Conservation (phyloP, 2,797 vertebrate genomes). For the Enteromius fasciolatus region DNA sequence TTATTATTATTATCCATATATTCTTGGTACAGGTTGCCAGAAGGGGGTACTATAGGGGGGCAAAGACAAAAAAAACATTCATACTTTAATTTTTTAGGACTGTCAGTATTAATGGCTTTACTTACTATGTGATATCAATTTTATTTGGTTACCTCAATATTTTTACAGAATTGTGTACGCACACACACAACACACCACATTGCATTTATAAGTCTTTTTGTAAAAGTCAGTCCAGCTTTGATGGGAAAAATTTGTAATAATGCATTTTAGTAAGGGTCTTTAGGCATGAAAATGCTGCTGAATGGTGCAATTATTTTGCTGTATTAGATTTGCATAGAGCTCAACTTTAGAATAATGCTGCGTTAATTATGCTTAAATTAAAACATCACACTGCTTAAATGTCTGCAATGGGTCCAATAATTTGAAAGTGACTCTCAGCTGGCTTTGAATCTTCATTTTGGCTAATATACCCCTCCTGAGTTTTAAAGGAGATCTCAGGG, state of each 20-base stretch:
- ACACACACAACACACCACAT: neutral
- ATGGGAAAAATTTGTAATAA: neutral
- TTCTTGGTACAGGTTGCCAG: neutral
- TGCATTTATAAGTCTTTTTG: neutral
- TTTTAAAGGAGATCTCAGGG: slow-evolving; percentile 67
- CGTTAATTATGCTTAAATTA: slow-evolving; percentile 43
- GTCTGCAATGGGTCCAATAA: slow-evolving; percentile 26
- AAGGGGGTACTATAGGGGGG: neutral
- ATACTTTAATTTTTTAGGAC: neutral
- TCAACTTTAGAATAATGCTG: slow-evolving; percentile 24
- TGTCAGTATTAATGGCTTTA: neutral
- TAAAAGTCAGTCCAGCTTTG: neutral
- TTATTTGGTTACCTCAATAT: neutral
- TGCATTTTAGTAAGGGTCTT: neutral
- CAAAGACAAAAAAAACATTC: neutral
- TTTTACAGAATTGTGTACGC: neutral
- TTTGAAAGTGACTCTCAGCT: slow-evolving; percentile 29
- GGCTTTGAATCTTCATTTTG: slow-evolving; percentile 36
- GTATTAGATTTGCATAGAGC: slow-evolving; percentile 20
- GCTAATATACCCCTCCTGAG: slow-evolving; percentile 56
- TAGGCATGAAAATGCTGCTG: neutral
- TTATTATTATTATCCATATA: neutral
- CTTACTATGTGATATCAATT: neutral
- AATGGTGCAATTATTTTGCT: slow-evolving; percentile 24
- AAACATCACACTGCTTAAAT: slow-evolving; percentile 35